Evolutionary conservation across 2,888 invertebrate species (phyloP).

Genomic region (Bugula neritina): DNA sequence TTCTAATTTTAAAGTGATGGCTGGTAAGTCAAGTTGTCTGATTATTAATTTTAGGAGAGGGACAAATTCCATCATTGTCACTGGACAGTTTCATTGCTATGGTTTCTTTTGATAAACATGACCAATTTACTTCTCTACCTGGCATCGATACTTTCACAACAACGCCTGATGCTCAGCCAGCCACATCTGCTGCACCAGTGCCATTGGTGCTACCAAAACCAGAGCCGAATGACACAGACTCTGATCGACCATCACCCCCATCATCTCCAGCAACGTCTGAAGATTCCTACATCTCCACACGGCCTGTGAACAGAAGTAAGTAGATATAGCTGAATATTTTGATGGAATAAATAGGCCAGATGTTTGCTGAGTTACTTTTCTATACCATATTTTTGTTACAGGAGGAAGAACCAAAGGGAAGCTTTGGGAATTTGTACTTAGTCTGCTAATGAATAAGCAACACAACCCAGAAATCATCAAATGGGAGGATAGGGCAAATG

Average conservation of each 20-base stretch:
- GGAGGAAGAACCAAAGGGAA: slow-evolving; percentile 31
- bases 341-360: too few species aligned
- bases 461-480: slow-evolving; percentile 76
- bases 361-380: too few species aligned
- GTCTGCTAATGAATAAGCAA: slow-evolving; percentile 68
- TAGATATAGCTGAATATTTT: not conserved
- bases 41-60: too few species aligned
- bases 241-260: not conserved
- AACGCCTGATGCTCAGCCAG: not conserved
- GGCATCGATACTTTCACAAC: not conserved
- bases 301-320: not conserved
- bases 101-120: slow-evolving; percentile 4
- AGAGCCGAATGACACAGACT: not conserved
- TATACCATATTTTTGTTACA: too few species aligned
- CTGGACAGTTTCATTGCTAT: not conserved
- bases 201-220: not conserved
- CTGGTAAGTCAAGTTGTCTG: too few species aligned
- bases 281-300: not conserved
- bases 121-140: not conserved
- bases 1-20: too few species aligned
- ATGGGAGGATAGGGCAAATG: slow-evolving; percentile 78
- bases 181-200: not conserved
- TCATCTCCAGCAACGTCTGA: not conserved
- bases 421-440: slow-evolving; percentile 79
- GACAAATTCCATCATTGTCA: too few species aligned